Evolutionary conservation across 2,888 invertebrate species (phyloP), one percentile per base, ranked within the genome.

Genomic region (Ametastegia equiseti): DNA sequence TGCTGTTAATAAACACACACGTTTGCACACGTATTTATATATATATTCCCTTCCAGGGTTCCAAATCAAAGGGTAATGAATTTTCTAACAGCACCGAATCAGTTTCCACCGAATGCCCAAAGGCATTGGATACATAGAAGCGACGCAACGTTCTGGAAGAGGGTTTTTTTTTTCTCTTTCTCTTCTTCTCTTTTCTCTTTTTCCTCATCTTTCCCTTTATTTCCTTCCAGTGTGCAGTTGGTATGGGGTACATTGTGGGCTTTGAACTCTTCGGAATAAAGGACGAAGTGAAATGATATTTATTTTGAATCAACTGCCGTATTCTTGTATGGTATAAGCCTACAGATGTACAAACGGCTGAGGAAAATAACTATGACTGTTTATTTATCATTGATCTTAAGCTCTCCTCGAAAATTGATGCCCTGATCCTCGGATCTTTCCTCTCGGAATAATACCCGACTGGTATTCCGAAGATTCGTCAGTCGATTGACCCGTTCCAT

Each of bases 401-500:
- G 30, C 60, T 15, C 30, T 30, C 19, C 23, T 23, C 1, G 3
- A n/a, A n/a, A n/a, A n/a, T n/a, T n/a, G n/a, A n/a, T n/a, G n/a
- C n/a, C n/a, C n/a, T n/a, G n/a, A n/a, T n/a, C n/a, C 54, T 54
- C 15, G 15, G n/a, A 19, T 54, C 27, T 11, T n/a, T 63, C 1
- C 0, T 27, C 27, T 36, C 15, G 30, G 7, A 47, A 47, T 47
- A 15, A 23, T 45, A 45, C 47, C 71, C 42, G 77, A 78, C 42
- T 67, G 45, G 30, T 54, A 45, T 36, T 81, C 54, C 30, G 42
- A 75, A 69, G 57, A 39, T 69, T 57, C 77, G 81, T 73, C 50
- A 47, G 63, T n/a, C 78, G 83, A 83, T 83, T 82, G 82, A 81
- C 78, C 47, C 65, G 57, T 36, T 54, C 78, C 57, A 71, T 82